Conservation (phyloP, 2,797 vertebrate species). For the Enteromius mattozi region DNA sequence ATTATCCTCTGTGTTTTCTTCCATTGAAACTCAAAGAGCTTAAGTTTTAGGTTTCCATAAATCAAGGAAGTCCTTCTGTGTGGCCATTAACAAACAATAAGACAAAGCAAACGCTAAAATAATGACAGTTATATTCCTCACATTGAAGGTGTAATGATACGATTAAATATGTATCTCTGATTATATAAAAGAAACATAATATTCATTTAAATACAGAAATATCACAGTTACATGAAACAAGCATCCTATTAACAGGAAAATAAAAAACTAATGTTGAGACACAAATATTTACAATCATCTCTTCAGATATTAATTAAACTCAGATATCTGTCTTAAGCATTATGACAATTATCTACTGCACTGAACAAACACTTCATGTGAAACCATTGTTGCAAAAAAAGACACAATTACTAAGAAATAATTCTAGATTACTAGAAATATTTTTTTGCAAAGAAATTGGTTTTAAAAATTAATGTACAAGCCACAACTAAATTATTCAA, state of each 20-base stretch:
- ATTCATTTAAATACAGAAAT: neutral
- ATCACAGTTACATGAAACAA: neutral
- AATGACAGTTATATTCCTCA: neutral
- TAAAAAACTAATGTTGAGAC: neutral
- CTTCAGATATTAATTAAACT: neutral
- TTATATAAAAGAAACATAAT: neutral
- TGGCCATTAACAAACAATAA: neutral
- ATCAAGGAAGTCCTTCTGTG: neutral
- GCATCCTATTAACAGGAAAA: neutral
- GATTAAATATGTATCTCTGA: constrained; percentile 6
- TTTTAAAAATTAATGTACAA: neutral
- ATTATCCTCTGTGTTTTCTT: neutral
- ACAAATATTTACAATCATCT: neutral
- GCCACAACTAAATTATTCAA: neutral
- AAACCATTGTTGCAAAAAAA: neutral
- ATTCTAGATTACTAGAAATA: neutral
- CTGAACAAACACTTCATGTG: neutral
- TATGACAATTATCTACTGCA: neutral
- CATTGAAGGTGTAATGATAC: neutral
- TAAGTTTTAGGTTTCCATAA: neutral
- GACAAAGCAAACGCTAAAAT: neutral
- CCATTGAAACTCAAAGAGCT: neutral
- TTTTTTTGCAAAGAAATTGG: neutral
- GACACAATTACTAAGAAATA: neutral
- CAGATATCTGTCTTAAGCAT: neutral